These are phyloP conservation scores for Crocuta crocuta DNA, from an alignment of 2,113 vertebrate species.

Conservation along the genomic window DNA sequence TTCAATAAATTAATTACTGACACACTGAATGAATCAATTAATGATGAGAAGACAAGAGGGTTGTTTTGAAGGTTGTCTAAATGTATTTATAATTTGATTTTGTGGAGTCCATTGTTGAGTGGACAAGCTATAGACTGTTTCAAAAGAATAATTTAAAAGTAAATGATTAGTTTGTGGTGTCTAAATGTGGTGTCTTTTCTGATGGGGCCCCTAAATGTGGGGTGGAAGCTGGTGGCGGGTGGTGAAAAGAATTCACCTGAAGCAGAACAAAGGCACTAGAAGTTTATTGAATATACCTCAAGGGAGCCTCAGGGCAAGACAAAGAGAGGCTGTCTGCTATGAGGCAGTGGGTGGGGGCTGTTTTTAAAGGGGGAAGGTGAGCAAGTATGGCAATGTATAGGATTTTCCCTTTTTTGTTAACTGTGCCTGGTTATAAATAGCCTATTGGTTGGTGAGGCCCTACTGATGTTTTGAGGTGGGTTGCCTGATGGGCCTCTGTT, in stretches of 20 bases:
- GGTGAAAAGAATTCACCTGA: not conserved
- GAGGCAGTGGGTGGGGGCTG: not conserved
- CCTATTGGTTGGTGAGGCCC: not conserved
- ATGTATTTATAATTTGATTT: slow-evolving; percentile 9
- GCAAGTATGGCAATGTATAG: not conserved
- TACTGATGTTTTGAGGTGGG: not conserved
- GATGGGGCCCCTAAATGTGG: not conserved
- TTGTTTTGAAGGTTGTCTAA: not conserved
- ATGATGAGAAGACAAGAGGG: not conserved
- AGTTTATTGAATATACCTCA: not conserved
- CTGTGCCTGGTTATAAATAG: not conserved
- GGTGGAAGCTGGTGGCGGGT: not conserved
- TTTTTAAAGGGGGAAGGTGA: not conserved
- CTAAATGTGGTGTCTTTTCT: not conserved
- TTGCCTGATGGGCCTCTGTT: not conserved
- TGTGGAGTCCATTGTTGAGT: not conserved
- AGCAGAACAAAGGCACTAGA: not conserved
- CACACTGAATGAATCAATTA: not conserved
- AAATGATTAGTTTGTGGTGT: not conserved
- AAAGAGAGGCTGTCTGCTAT: not conserved
- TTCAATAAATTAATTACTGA: slow-evolving; percentile 25
- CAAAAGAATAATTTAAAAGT: not conserved
- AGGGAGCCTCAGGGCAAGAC: not conserved
- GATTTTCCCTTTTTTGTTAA: not conserved
- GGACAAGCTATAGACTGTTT: slow-evolving; percentile 10